Conservation (phyloP, 2,888 invertebrate genomes). For the Osmoderma eremita region DNA sequence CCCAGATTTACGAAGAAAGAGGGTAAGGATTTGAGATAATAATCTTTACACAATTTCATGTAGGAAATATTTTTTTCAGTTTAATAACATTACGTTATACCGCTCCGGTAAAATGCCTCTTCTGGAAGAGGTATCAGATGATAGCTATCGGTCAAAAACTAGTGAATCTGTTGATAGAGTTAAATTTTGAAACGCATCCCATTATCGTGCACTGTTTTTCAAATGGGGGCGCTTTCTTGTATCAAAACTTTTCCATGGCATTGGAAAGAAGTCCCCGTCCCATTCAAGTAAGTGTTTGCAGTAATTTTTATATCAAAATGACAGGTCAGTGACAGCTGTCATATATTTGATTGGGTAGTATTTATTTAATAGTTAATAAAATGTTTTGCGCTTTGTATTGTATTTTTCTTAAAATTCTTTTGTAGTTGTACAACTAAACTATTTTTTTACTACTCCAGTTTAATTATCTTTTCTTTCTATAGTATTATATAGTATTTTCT, state of each 20-base stretch:
- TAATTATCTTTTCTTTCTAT: no score
- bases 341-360: not conserved
- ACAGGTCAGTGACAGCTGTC: conserved; percentile 5
- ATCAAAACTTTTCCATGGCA: conserved; percentile 74
- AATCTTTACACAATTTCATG: not conserved
- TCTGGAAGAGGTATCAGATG: conserved; percentile 72
- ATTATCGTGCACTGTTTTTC: conserved; percentile 80
- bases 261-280: conserved; percentile 67
- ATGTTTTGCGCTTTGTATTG: no score
- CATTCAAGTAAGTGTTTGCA: conserved; percentile 61
- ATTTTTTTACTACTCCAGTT: no score
- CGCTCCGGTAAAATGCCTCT: conserved; percentile 74
- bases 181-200: conserved; percentile 76
- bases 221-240: conserved; percentile 79
- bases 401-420: no score
- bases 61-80: conserved; percentile 59
- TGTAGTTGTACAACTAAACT: no score
- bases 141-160: conserved; percentile 72
- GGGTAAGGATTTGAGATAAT: conserved; percentile 67
- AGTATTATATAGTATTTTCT: no score
- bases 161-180: conserved; percentile 72
- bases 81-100: conserved; percentile 78
- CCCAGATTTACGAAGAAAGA: conserved; percentile 78
- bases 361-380: no score
- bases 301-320: not conserved